phyloP scores from a whole-genome alignment of 2,113 vertebrate species.

The Coptodon rendalli region DNA sequence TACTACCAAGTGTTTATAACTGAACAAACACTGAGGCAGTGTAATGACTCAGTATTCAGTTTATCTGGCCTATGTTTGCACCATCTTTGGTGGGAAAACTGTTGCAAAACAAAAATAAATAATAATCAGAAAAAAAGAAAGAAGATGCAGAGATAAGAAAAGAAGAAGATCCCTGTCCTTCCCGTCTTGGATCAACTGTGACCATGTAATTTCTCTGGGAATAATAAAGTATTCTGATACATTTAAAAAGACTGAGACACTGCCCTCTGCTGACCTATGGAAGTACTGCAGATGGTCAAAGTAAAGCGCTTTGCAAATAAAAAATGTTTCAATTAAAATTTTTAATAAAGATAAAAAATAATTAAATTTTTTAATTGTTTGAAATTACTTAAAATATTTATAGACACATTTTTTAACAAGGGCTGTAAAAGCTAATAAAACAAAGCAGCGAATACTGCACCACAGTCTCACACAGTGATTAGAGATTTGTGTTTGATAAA shows the following conservation, averaged over 20 bases:
- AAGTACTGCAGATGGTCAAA: background rate
- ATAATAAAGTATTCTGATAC: background rate
- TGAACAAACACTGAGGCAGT: background rate
- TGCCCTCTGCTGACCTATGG: background rate
- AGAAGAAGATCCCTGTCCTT: accelerated
- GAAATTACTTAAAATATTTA: background rate
- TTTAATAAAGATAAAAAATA: background rate
- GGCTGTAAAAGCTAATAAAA: background rate
- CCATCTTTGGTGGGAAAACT: background rate
- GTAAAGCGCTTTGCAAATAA: background rate
- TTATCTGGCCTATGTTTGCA: background rate
- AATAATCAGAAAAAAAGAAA: background rate
- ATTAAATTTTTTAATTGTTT: background rate
- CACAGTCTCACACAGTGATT: accelerated
- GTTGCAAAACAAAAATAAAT: accelerated
- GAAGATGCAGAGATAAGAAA: background rate
- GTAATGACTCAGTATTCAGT: accelerated
- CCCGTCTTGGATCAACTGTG: background rate
- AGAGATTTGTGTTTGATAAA: background rate
- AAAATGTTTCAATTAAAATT: background rate
- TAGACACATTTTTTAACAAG: background rate
- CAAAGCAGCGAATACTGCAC: accelerated
- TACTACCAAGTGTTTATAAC: background rate
- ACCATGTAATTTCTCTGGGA: background rate
- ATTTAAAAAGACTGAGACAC: accelerated